Evolutionary conservation across 2,888 invertebrate species (phyloP), one percentile per base, ranked within the genome.

Genomic region (Campaea margaritaria): DNA sequence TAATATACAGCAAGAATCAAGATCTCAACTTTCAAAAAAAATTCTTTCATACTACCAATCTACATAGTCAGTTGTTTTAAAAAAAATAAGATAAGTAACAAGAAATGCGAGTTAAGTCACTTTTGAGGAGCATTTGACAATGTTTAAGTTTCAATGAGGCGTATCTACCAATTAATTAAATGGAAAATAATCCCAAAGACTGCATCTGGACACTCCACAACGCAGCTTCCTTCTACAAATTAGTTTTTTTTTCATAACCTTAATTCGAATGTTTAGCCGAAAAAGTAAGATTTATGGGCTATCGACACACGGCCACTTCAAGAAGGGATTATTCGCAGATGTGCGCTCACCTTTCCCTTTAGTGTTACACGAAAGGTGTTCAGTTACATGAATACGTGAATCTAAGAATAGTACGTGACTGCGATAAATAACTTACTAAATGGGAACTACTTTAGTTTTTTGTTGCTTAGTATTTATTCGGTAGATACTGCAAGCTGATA

Each of bases 271-370:
- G 27, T 48, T 11, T 13, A 28, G 14, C 14, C 48, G 2, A 21
- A 10, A 21, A 13, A 57, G 49, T 75, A 73, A 42, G 54, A 79
- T 80, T 81, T 81, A 83, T 82, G 61, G 68, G 64, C 57, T 51
- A 63, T 63, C 59, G 60, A 64, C 59, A 78, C 72, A 74, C 75
- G 74, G 76, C 75, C 62, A 63, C 73, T 78, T 68, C 63, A 73
- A 61, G 54, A 74, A 73, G 71, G 83, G 85, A 85, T 87, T 87
- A 84, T 73, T 70, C 62, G 81, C 89, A 89, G 89, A 89, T 89
- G 89, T 67, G 74, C 51, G 68, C 65, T 77, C 89, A 89, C 89
- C 87, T 89, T 87, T 70, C 57, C 52, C 54, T 58, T 36, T 14
- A 14, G 38, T 31, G 54, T 44, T 48, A 36, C 16, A 34, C 14